Base-by-base conservation (phyloP, 2,888 invertebrate genomes). In the Odontocolon sp. region DNA sequence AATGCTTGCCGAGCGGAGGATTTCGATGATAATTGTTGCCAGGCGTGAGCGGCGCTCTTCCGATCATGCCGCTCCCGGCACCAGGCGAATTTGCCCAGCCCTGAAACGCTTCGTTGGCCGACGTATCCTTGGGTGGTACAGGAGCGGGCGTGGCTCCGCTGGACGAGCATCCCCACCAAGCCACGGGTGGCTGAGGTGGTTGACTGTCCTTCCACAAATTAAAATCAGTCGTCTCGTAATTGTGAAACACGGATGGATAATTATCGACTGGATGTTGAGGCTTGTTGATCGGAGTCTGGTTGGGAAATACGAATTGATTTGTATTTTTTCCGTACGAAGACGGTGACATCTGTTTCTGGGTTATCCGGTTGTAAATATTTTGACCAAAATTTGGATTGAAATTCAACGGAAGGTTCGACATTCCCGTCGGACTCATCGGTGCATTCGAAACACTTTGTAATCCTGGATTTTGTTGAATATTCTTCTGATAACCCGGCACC, bases 171-270 rank as follows among this genome's bases (percentile, higher is more conserved):
- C 86, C 86, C 89, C 89, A 89, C 84, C 89, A 87, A 3, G 85
- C 77, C n/a, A 84, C 75, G 0, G 88, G 86, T 3, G 86, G 84
- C 50, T 86, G 87, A 2, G 88, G 83, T 2, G 84, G 85, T 36
- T 86, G 88, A 6, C 72, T 81, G 16, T 89, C 88, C 47, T 88
- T 88, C 89, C 89, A 89, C 2, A 86, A 77, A 79, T 84, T 86
- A 38, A 87, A 89, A 42, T 88, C 88, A 2, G 84, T 64, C 0
- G 81, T 64, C 5, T 89, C 88, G 59, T 87, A 87, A 67, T 84
- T 85, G 26, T 83, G 83, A 50, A 85, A 87, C 33, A 85, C 79
- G n/a, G n/a, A n/a, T 1, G 83, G 81, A 79, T 87, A 87, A 73
- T 75, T 86, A 45, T 81, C 85, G 0, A 82, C 47, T 0, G 79